Conservation (phyloP, 2,888 invertebrate genomes). For the Aricia artaxerxes region DNA sequence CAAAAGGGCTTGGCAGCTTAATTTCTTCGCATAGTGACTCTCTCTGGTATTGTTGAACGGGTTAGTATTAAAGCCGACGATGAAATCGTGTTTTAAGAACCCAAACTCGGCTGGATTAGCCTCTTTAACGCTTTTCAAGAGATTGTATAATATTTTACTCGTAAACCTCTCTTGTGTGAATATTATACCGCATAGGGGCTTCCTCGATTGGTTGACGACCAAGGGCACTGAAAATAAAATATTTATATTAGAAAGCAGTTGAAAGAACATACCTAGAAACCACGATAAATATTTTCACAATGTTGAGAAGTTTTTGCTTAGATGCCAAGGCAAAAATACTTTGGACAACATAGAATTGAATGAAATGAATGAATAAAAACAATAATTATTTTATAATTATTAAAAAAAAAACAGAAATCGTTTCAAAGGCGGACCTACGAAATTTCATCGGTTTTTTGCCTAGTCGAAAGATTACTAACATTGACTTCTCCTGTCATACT, state of each 20-base stretch:
- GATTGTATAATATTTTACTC: slow-evolving; percentile 86
- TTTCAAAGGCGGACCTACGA: too few species aligned
- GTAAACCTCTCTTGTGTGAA: slow-evolving; percentile 88
- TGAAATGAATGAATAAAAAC: too few species aligned
- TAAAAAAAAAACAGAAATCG: too few species aligned
- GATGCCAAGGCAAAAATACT: too few species aligned
- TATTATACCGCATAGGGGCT: slow-evolving; percentile 84
- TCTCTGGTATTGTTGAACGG: slow-evolving; percentile 81
- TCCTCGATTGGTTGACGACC: slow-evolving; percentile 54
- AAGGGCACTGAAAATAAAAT: slow-evolving; percentile 39
- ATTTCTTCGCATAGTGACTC: slow-evolving; percentile 72
- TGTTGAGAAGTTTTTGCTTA: too few species aligned
- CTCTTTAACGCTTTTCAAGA: slow-evolving; percentile 78
- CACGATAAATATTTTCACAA: too few species aligned
- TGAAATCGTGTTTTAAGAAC: slow-evolving; percentile 84
- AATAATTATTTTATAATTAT: too few species aligned
- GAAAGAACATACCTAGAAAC: too few species aligned
- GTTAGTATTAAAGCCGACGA: slow-evolving; percentile 84
- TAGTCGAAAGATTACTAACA: too few species aligned
- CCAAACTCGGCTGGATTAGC: slow-evolving; percentile 68
- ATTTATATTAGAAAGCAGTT: background rate
- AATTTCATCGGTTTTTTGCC: too few species aligned
- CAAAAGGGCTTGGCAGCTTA: slow-evolving; percentile 75
- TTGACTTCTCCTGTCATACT: too few species aligned
- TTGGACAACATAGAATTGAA: too few species aligned